Evolutionary conservation across 1,140 invertebrate genomes (phyloP).

Genomic region (Bombus sylvicola): DNA sequence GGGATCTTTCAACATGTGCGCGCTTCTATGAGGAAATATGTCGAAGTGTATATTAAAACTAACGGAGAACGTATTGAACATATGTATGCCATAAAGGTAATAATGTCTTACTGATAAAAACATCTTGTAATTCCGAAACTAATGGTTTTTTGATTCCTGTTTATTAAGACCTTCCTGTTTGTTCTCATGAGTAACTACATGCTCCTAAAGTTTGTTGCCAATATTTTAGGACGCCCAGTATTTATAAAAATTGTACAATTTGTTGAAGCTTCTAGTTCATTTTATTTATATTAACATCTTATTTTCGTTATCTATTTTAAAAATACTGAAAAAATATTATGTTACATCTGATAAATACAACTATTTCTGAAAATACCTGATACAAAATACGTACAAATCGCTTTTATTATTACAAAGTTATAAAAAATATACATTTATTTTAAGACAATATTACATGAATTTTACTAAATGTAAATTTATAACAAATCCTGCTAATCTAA

Average conservation of each 20-base stretch:
- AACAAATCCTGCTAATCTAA: constrained; percentile 48
- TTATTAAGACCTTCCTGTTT: too few species aligned
- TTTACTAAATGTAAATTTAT: constrained; percentile 12
- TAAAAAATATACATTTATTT: constrained; percentile 18
- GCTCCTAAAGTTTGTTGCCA: too few species aligned
- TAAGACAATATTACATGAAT: constrained; percentile 8
- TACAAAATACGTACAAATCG: constrained; percentile 6
- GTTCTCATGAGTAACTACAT: too few species aligned
- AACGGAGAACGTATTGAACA: too few species aligned
- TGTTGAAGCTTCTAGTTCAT: background rate
- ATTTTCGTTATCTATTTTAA: background rate
- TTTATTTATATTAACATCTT: constrained; percentile 14
- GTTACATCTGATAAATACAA: background rate
- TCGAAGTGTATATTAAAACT: too few species aligned
- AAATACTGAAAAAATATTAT: background rate
- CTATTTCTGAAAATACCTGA: background rate
- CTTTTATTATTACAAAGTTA: constrained; percentile 17
- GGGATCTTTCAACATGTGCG: too few species aligned
- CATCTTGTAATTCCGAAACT: too few species aligned
- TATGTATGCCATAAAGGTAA: too few species aligned
- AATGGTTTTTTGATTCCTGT: too few species aligned
- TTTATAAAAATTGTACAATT: background rate
- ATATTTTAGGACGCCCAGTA: too few species aligned
- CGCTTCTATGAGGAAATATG: too few species aligned
- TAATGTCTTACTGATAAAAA: too few species aligned